Percentiles rank a stretch among this genome's conserved stretches.
Conservation (phyloP, 2,113 vertebrate species). For the Pelecanus crispus region DNA sequence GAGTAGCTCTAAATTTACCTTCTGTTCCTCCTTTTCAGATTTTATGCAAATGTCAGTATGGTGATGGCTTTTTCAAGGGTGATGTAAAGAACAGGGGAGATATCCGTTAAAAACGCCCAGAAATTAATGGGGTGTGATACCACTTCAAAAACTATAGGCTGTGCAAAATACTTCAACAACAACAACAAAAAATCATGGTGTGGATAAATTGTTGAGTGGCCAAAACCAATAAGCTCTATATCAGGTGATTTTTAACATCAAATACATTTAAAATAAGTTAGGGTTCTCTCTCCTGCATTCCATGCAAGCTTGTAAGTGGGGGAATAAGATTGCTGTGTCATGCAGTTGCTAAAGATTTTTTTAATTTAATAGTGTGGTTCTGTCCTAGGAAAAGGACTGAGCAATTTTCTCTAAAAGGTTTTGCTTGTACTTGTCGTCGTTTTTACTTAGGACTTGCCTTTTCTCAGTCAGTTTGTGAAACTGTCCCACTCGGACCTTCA, state of each 20-base stretch:
- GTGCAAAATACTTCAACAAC: not conserved
- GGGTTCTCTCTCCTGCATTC: not conserved
- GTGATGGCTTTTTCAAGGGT: not conserved
- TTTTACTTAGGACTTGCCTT: not conserved
- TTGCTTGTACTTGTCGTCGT: not conserved
- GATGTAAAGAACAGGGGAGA: not conserved
- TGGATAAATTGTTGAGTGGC: not conserved
- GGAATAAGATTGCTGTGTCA: not conserved
- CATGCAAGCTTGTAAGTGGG: not conserved
- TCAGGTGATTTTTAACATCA: not conserved
- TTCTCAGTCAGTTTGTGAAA: not conserved
- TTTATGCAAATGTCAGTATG: not conserved
- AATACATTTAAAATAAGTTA: not conserved
- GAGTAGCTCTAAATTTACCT: not conserved
- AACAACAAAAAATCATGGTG: not conserved
- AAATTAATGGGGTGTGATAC: not conserved
- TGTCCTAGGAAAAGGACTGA: not conserved
- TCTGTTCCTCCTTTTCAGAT: not conserved
- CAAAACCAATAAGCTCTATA: not conserved
- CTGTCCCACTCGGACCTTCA: not conserved
- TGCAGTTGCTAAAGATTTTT: not conserved
- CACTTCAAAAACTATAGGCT: not conserved
- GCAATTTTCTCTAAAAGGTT: not conserved
- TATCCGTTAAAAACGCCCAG: not conserved
- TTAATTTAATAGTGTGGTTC: not conserved